A percentile compares a stretch with the other conserved stretches of the same genome.
Conservation (phyloP, 23 tunicate species). For the Ciona savignyi region DNA sequence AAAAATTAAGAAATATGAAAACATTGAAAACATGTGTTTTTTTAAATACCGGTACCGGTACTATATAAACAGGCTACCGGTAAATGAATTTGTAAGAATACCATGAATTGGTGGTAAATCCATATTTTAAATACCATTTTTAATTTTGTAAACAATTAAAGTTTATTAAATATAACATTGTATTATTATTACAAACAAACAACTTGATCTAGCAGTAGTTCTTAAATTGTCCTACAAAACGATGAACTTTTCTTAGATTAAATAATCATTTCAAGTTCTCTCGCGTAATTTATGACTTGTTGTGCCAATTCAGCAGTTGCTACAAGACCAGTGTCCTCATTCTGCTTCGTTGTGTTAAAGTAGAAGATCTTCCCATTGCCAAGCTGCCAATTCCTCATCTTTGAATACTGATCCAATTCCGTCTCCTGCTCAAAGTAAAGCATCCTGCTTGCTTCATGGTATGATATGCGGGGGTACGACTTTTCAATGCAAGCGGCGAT, state of each 20-base stretch:
- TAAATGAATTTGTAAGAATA: too few relatives aligned
- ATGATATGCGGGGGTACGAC: slow-evolving; percentile 58
- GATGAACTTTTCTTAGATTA: neutral
- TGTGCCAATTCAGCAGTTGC: slow-evolving; percentile 76
- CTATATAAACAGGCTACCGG: too few relatives aligned
- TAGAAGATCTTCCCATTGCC: slow-evolving; percentile 37
- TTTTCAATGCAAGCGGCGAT: slow-evolving; percentile 97
- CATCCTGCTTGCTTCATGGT: slow-evolving; percentile 67
- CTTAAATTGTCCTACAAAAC: neutral
- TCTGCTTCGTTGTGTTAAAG: slow-evolving; percentile 35
- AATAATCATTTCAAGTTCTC: slow-evolving; percentile 97
- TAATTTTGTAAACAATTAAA: too few relatives aligned
- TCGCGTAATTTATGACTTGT: slow-evolving; percentile 82
- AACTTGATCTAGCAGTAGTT: too few relatives aligned
- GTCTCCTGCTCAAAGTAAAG: slow-evolving; percentile 63
- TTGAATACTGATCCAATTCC: slow-evolving; percentile 34
- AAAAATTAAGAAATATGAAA: too few relatives aligned
- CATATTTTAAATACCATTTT: too few relatives aligned
- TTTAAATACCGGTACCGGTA: too few relatives aligned
- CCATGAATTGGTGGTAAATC: too few relatives aligned
- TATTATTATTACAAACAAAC: too few relatives aligned
- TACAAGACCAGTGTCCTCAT: slow-evolving; percentile 25
- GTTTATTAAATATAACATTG: too few relatives aligned
- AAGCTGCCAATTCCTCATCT: slow-evolving; percentile 40
- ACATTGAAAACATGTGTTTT: too few relatives aligned